Base-by-base conservation (phyloP, 2,113 vertebrate species). In the Sardina pilchardus region DNA sequence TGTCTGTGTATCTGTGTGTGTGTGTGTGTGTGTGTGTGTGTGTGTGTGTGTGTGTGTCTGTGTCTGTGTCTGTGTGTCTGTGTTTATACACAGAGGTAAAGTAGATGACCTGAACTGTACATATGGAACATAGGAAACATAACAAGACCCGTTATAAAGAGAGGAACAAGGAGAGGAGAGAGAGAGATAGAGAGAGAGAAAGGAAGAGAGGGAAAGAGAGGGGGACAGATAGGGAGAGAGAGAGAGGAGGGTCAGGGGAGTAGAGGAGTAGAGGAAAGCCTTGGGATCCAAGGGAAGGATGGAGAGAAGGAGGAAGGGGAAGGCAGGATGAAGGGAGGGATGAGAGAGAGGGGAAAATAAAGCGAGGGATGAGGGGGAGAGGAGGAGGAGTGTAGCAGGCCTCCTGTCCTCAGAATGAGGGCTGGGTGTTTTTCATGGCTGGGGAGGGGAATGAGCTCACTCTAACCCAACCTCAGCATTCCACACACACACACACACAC, bases 231-330 rank as follows among this genome's bases (percentile, higher is more conserved):
- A 34, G 26, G 9, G 63, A 71, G 63, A 71, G 63, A 34, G 26
- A 71, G 26, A 71, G 26, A 4, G n/a, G 26, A 71, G 1, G 7
- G 0, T 8, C 1, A 26, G 63, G 12, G 26, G 10, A 34, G 7
- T 10, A 30, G 63, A 14, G 26, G 63, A 30, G n/a, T 71, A 14
- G 63, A 34, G 63, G 63, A 71, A 71, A 71, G 12, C 26, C 63
- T 71, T 71, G 63, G 63, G 63, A 71, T 71, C 63, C 63, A 71
- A 71, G 63, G 63, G n/a, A 71, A 71, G 63, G 63, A 71, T 71
- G 63, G 63, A 71, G 63, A 71, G 63, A 12, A 30, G 63, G n/a
- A 71, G 26, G 63, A 71, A 50, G 26, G 63, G 63, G 26, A 71
- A 71, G 2, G 63, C n/a, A 34, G 26, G 63, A 71, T 26, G 63